These are phyloP conservation scores for Trichechus manatus DNA, from an alignment of 2,113 vertebrate species.

Conservation along the genomic window DNA sequence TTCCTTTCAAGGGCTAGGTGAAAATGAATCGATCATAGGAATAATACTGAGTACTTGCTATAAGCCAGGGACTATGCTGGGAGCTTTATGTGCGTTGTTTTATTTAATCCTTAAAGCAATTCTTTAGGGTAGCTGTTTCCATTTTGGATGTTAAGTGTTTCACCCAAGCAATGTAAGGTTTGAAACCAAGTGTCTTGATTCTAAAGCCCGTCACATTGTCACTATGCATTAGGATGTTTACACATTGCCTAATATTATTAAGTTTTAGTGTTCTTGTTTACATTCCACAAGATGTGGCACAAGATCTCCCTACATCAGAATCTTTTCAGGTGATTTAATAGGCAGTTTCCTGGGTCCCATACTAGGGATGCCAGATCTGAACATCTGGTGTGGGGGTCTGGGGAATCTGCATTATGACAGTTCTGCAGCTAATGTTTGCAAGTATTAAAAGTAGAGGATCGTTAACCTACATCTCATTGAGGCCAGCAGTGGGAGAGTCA, in stretches of 20 bases:
- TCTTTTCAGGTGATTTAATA: not conserved
- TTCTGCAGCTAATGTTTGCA: not conserved
- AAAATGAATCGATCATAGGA: not conserved
- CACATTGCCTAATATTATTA: not conserved
- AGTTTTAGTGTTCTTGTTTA: not conserved
- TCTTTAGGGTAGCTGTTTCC: not conserved
- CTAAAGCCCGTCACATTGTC: not conserved
- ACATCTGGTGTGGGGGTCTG: not conserved
- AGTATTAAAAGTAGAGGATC: not conserved
- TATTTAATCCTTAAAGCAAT: not conserved
- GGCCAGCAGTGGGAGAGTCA: not conserved
- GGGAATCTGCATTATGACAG: not conserved
- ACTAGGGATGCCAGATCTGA: not conserved
- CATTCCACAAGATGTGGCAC: not conserved
- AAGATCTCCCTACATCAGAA: not conserved
- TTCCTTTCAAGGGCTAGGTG: not conserved
- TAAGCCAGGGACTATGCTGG: not conserved
- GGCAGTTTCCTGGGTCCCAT: not conserved
- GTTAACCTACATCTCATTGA: fast-evolving
- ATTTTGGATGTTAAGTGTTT: not conserved
- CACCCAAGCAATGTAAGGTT: not conserved
- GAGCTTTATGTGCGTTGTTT: not conserved
- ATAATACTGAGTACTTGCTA: not conserved
- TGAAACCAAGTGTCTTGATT: not conserved
- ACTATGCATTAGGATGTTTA: not conserved